These are phyloP conservation scores for Gymnothorax javanicus DNA, from an alignment of 2,797 vertebrate genomes.

Conservation along the genomic window DNA sequence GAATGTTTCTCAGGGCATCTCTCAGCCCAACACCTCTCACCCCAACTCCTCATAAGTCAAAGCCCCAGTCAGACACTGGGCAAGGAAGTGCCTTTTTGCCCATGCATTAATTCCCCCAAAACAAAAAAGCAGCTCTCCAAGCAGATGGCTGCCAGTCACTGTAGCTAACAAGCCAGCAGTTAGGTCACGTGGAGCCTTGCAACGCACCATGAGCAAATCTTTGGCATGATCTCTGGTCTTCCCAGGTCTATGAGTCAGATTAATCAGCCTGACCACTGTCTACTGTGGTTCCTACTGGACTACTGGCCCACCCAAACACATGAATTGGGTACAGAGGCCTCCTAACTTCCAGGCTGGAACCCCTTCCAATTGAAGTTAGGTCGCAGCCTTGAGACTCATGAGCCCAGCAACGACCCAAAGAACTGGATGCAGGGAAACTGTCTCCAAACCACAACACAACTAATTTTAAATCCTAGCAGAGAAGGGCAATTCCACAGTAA, in stretches of 20 bases:
- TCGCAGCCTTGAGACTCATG: neutral
- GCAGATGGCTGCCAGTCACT: slow-evolving; percentile 22
- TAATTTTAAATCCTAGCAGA: neutral
- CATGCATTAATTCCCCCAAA: neutral
- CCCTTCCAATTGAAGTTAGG: neutral
- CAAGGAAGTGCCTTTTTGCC: neutral
- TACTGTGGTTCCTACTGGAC: neutral
- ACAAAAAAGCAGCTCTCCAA: neutral
- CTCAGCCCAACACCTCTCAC: neutral
- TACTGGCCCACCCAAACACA: neutral
- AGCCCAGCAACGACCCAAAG: neutral
- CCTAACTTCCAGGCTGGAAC: neutral
- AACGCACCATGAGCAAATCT: neutral
- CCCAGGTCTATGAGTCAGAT: slow-evolving; percentile 18
- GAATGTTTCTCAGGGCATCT: neutral
- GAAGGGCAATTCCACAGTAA: no score
- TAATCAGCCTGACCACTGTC: slow-evolving; percentile 26
- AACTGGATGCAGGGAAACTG: neutral
- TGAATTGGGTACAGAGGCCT: neutral
- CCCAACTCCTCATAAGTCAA: neutral
- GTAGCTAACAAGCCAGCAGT: slow-evolving; percentile 6
- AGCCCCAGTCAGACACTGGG: neutral
- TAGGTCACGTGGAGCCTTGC: slow-evolving; percentile 11
- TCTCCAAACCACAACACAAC: slow-evolving; percentile 16
- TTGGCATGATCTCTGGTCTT: slow-evolving; percentile 24